phyloP scores from a whole-genome alignment of 1,140 invertebrate genomes.

The Cherax destructor region DNA sequence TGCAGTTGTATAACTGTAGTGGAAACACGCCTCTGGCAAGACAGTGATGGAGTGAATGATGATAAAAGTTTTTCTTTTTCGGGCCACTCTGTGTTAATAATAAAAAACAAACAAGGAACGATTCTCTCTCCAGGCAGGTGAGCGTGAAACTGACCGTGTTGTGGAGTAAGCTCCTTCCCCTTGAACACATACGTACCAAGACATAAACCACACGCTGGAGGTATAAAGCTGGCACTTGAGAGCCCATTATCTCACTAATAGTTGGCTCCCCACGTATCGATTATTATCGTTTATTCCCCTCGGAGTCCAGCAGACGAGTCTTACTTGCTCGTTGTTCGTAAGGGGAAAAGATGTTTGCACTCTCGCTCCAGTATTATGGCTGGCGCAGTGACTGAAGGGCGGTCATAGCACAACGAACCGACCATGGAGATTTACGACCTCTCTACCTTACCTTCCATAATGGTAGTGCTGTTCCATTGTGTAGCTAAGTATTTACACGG shows the following conservation, averaged over 20 bases:
- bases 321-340: not conserved
- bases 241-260: not conserved
- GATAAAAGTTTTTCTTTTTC: no score
- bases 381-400: not conserved
- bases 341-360: not conserved
- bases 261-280: not conserved
- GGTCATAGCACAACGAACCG: not conserved
- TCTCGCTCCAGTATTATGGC: not conserved
- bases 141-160: no score
- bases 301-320: no score
- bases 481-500: not conserved
- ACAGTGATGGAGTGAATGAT: no score
- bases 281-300: not conserved
- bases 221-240: not conserved
- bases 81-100: no score
- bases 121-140: no score
- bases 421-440: not conserved
- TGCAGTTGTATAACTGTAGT: no score
- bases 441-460: not conserved
- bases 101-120: no score
- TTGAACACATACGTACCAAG: not conserved
- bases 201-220: not conserved
- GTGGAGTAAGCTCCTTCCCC: no score
- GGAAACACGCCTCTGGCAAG: no score
- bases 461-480: not conserved